Evolutionary conservation across 2,113 vertebrate genomes (phyloP), one percentile per base, ranked within the genome.

Genomic region (Nothocercus nigrocapillus): DNA sequence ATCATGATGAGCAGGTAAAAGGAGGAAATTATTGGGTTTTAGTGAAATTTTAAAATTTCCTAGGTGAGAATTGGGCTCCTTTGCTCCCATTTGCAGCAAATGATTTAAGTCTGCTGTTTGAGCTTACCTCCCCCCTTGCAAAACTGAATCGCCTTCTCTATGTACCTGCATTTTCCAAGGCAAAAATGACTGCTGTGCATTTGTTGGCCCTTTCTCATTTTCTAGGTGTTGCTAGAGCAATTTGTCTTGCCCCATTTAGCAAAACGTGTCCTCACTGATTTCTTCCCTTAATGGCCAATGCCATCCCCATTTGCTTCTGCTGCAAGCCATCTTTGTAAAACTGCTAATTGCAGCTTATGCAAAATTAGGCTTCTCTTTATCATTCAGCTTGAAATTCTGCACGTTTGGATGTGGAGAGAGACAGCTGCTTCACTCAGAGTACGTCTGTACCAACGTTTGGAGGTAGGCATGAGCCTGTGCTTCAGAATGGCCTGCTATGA

Each of bases 1-100:
- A 86, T 90, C 89, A 85, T 93, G 64, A 91, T 88, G 77, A 95
- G 69, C 47, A 88, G 56, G 72, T 82, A 88, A 78, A 96, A 88
- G 54, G 59, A 72, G 78, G 42, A 82, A 90, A 95, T 87, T 75
- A 80, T 44, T 30, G 47, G 69, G 36, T 53, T 38, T 87, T 56
- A 92, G 66, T 44, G 21, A 87, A 79, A 87, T 80, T 67, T 49
- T 70, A n/a, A 77, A 85, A 93, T 74, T 83, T 94, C 59, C 59
- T 68, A 88, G 54, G 73, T 82, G 79, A 85, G 85, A 85, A 85
- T 45, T 91, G 73, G 58, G 72, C 63, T 91, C 80, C 28, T 47
- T 44, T 59, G 76, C 74, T 92, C 83, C 54, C 72, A 28, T 89
- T 82, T 91, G 42, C 74, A 93, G 86, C 15, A 82, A 85, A 58